A percentile compares a stretch with the other conserved stretches of the same genome.
These are phyloP conservation scores for Origma solitaria DNA, from an alignment of 2,113 vertebrate species.

Conservation along the genomic window DNA sequence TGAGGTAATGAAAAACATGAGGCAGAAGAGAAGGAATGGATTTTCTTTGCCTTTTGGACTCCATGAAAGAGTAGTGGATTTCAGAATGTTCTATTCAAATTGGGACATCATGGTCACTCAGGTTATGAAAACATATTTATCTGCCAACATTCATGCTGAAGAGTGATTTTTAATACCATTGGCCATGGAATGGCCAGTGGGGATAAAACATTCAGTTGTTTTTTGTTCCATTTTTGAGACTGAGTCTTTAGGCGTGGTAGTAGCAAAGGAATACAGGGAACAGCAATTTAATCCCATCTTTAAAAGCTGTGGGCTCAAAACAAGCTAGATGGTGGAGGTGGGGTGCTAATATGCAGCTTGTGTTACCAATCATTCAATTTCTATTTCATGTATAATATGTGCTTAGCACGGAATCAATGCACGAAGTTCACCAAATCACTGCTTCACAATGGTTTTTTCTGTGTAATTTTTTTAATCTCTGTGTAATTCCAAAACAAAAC, in stretches of 20 bases:
- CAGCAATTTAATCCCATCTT: neutral
- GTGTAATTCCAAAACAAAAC: neutral
- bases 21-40: neutral
- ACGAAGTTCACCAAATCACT: neutral
- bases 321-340: neutral
- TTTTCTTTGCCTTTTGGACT: neutral
- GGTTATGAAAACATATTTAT: neutral
- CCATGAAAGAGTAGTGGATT: neutral
- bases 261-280: neutral
- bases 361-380: neutral
- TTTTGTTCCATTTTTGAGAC: neutral
- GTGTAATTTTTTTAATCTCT: too few relatives aligned
- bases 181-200: neutral
- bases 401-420: fast-evolving
- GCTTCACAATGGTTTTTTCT: neutral
- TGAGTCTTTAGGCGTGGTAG: neutral
- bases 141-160: neutral
- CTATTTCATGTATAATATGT: fast-evolving
- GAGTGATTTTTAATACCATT: neutral
- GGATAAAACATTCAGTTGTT: neutral
- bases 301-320: neutral
- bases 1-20: neutral
- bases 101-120: neutral
- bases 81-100: neutral
- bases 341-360: neutral